These are phyloP conservation scores for Ooceraea biroi DNA, from an alignment of 1,140 invertebrate species.

Conservation along the genomic window DNA sequence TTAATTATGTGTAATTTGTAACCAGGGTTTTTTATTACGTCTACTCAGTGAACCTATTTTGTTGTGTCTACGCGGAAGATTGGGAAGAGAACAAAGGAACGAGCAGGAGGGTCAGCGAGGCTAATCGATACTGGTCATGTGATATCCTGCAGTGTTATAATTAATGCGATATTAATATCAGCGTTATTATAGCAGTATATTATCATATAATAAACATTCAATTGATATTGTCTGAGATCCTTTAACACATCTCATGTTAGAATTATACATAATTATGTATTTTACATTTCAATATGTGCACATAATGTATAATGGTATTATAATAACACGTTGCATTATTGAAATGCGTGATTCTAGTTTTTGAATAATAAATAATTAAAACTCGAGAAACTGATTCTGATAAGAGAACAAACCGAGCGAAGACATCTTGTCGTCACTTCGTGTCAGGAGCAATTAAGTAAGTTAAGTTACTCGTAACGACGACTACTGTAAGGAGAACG, in stretches of 20 bases:
- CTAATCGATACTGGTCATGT: not conserved
- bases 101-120: not conserved
- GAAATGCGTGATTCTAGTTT: not conserved
- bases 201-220: not conserved
- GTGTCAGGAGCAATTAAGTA: constrained; percentile 13
- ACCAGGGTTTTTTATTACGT: not conserved
- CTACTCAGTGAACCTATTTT: not conserved
- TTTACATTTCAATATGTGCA: constrained; percentile 13
- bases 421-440: not conserved
- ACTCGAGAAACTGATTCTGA: not conserved
- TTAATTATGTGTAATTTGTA: constrained; percentile 41
- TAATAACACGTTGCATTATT: not conserved
- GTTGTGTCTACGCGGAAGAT: not conserved
- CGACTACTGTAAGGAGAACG: constrained; percentile 3
- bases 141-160: not conserved
- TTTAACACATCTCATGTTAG: constrained; percentile 10
- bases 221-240: not conserved
- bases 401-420: constrained; percentile 9
- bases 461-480: constrained; percentile 12
- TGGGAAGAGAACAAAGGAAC: not conserved
- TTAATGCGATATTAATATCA: constrained; percentile 23
- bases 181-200: constrained; percentile 4
- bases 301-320: not conserved
- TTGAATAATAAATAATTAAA: not conserved
- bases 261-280: not conserved